Conservation (phyloP, 2,797 vertebrate genomes). For the Rhyacichthys aspro region DNA sequence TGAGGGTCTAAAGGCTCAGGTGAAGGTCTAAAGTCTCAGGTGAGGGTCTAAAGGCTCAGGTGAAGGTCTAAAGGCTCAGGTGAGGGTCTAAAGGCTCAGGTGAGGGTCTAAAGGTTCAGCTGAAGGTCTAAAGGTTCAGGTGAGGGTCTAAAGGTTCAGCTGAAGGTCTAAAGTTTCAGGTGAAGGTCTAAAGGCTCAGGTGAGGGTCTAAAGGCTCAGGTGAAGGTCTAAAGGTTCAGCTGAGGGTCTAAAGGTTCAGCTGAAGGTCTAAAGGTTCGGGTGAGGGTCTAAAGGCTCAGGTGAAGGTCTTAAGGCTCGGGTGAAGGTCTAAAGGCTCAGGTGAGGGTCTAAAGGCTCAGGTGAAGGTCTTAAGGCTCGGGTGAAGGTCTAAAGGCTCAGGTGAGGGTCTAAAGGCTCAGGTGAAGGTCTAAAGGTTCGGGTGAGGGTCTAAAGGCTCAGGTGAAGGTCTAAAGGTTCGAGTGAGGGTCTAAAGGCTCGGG, state of each 20-base stretch:
- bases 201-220: background rate
- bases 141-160: background rate
- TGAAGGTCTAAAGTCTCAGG: no score
- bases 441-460: background rate
- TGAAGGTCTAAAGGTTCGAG: constrained; percentile 85
- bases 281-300: background rate
- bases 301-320: no score
- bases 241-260: background rate
- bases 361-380: no score
- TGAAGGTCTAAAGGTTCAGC: no score
- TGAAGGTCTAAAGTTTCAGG: no score
- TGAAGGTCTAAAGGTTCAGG: constrained; percentile 87
- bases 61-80: background rate
- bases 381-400: constrained; percentile 76
- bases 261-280: constrained; percentile 85
- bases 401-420: background rate
- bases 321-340: constrained; percentile 76
- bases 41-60: constrained; percentile 76
- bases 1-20: background rate
- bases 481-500: background rate
- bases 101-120: background rate
- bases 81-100: no score
- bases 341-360: background rate
- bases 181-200: constrained; percentile 76
- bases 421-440: no score